These are phyloP conservation scores for Urocitellus parryii DNA, from an alignment of 2,113 vertebrate genomes.

Conservation along the genomic window DNA sequence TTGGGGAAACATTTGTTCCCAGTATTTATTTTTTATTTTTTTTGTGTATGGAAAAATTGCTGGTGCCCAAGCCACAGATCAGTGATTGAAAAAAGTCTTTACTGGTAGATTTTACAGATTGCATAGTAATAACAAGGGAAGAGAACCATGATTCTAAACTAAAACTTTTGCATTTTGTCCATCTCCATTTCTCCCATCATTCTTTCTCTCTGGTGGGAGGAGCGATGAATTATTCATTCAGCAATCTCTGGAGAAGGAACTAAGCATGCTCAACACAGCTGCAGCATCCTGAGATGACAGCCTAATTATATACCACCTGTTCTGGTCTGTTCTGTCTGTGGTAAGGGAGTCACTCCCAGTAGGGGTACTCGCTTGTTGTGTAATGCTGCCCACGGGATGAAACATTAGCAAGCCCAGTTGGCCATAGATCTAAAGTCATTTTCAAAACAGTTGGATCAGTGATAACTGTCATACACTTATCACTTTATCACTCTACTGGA, in stretches of 20 bases:
- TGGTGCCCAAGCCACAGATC: not conserved
- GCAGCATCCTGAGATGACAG: not conserved
- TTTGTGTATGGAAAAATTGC: not conserved
- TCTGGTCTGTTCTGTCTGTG: not conserved
- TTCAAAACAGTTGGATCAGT: not conserved
- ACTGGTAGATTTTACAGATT: not conserved
- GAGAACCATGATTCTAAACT: not conserved
- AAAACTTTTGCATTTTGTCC: not conserved
- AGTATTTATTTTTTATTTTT: not conserved
- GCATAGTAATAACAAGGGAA: fast-evolving
- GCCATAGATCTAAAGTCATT: not conserved
- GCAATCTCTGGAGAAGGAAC: not conserved
- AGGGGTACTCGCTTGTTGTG: not conserved
- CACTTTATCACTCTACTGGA: not conserved
- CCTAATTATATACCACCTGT: not conserved
- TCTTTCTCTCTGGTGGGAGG: not conserved
- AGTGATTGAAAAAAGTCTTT: not conserved
- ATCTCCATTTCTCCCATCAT: fast-evolving
- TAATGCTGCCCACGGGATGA: not conserved
- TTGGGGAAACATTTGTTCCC: not conserved
- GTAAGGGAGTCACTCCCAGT: too few relatives aligned
- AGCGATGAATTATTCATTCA: not conserved
- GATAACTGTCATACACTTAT: not conserved
- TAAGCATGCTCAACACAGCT: not conserved
- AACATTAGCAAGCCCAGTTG: not conserved